phyloP scores from a whole-genome alignment of 2,888 invertebrate genomes.

The Eumerus sabulonum region DNA sequence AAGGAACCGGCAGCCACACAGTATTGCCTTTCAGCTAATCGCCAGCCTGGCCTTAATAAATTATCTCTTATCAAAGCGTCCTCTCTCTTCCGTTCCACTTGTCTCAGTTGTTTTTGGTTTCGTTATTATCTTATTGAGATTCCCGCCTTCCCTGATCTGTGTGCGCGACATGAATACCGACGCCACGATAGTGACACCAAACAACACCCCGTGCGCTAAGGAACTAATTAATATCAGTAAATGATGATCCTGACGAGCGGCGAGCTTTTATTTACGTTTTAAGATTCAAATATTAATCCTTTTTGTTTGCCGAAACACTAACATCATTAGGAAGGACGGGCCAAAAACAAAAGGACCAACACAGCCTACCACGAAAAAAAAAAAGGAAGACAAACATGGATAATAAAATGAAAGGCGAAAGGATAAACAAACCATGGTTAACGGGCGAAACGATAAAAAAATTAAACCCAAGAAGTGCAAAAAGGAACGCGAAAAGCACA shows the following conservation, averaged over 20 bases:
- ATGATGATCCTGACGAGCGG: slow-evolving; percentile 58
- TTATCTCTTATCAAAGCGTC: slow-evolving; percentile 63
- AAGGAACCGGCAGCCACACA: slow-evolving; percentile 26
- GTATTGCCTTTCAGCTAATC: slow-evolving; percentile 55
- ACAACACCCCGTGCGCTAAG: slow-evolving; percentile 16
- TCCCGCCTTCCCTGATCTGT: slow-evolving; percentile 11
- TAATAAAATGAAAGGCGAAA: slow-evolving; percentile 45
- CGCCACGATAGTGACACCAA: too few relatives aligned
- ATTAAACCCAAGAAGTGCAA: slow-evolving; percentile 18
- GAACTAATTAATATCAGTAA: slow-evolving; percentile 65
- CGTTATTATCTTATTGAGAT: slow-evolving; percentile 18
- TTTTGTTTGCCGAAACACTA: slow-evolving; percentile 65
- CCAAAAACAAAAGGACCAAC: slow-evolving; percentile 4
- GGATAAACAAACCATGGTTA: slow-evolving; percentile 64
- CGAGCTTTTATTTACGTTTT: slow-evolving; percentile 1
- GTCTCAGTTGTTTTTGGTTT: slow-evolving; percentile 1
- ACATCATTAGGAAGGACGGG: slow-evolving; percentile 57
- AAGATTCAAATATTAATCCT: slow-evolving; percentile 66
- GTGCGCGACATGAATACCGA: too few relatives aligned
- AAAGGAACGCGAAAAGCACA: neutral
- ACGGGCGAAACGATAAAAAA: slow-evolving; percentile 50
- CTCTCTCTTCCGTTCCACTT: slow-evolving; percentile 27
- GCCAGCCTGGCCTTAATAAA: slow-evolving; percentile 57
- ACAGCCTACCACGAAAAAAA: too few relatives aligned
- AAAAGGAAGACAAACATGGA: too few relatives aligned